Evolutionary conservation across 2,888 invertebrate species (phyloP).

Genomic region (Leptinotarsa haldemani): DNA sequence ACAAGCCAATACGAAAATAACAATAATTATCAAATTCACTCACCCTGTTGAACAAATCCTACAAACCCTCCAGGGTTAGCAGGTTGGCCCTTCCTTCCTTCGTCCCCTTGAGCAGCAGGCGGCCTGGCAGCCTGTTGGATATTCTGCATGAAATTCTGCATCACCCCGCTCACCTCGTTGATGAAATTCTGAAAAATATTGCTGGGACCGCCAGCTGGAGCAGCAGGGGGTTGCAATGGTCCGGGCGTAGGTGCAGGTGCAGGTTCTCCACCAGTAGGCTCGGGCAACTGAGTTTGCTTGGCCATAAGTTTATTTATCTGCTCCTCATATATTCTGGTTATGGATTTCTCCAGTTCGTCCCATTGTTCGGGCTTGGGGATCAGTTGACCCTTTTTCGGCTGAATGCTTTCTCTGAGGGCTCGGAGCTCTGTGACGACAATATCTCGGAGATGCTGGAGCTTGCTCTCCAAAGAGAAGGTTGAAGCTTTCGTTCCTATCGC

Average conservation of each 20-base stretch:
- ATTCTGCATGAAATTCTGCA: conserved; percentile 48
- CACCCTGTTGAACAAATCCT: conserved; percentile 49
- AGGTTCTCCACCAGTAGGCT: conserved; percentile 1
- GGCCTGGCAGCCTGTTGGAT: conserved; percentile 32
- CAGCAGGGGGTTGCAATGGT: background rate
- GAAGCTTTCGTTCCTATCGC: background rate
- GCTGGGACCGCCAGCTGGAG: conserved; percentile 26
- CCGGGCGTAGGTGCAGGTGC: background rate
- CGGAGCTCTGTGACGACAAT: conserved; percentile 42
- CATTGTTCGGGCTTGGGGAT: conserved; percentile 46
- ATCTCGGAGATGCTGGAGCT: conserved; percentile 40
- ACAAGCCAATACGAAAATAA: background rate
- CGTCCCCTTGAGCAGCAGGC: conserved; percentile 33
- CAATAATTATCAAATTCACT: background rate
- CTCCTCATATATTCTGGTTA: conserved; percentile 44
- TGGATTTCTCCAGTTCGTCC: conserved; percentile 47
- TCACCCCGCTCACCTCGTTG: conserved; percentile 31
- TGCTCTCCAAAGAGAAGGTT: conserved; percentile 1
- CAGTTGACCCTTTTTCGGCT: conserved; percentile 38
- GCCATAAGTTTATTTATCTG: conserved; percentile 35
- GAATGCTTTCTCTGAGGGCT: conserved; percentile 45
- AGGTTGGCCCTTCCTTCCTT: conserved; percentile 30
- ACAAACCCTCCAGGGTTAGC: conserved; percentile 45
- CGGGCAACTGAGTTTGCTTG: conserved; percentile 23
- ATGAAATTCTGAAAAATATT: conserved; percentile 48